These are phyloP conservation scores for Xerus inauris DNA, from an alignment of 2,113 vertebrate species.

Conservation along the genomic window DNA sequence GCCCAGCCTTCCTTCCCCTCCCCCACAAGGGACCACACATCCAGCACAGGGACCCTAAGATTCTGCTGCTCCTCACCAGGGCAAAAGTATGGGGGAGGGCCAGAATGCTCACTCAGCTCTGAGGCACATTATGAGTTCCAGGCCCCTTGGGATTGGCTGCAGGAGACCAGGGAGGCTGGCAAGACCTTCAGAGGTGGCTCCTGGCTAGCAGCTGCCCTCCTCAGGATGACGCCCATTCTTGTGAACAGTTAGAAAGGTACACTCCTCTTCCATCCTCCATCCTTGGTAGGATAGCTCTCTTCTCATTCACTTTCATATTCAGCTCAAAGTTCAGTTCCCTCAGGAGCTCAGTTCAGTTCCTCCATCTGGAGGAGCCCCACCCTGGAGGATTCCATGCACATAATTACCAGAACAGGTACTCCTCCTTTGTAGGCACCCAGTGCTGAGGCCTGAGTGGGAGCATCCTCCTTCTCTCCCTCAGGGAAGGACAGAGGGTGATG, in stretches of 20 bases:
- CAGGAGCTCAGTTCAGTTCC: not conserved
- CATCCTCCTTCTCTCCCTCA: not conserved
- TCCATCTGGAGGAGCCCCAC: fast-evolving
- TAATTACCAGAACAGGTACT: fast-evolving
- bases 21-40: too few species aligned
- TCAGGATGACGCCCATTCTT: too few species aligned
- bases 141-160: not conserved
- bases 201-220: too few species aligned
- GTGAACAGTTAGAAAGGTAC: not conserved
- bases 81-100: not conserved
- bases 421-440: not conserved
- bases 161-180: not conserved
- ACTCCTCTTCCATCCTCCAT: not conserved
- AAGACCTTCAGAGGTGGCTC: not conserved
- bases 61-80: not conserved
- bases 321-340: not conserved
- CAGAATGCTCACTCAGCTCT: not conserved
- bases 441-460: fast-evolving
- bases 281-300: not conserved
- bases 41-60: not conserved
- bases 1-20: not conserved
- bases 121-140: fast-evolving
- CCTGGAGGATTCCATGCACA: too few species aligned
- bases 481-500: not conserved
- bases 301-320: not conserved